These are phyloP conservation scores for Micrastur ruficollis DNA, from an alignment of 2,797 vertebrate species.

Conservation along the genomic window DNA sequence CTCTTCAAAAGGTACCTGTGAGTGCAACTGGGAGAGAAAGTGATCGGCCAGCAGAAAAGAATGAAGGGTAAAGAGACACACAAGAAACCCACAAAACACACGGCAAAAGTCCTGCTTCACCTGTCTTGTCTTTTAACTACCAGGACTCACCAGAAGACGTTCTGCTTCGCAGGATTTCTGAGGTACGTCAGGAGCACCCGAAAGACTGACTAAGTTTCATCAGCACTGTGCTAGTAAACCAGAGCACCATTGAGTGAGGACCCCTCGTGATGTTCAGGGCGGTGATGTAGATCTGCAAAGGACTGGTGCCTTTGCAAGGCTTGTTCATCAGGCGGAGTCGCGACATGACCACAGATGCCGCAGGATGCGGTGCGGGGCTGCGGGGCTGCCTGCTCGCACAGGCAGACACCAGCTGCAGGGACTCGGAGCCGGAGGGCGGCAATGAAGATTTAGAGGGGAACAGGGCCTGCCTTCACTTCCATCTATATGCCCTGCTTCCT, in stretches of 20 bases:
- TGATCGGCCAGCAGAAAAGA: neutral
- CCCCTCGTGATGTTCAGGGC: fast-evolving
- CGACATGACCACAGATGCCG: neutral
- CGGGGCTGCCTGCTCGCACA: fast-evolving
- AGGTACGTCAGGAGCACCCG: neutral
- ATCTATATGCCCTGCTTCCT: neutral
- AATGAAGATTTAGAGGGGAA: neutral
- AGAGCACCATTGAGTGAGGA: neutral
- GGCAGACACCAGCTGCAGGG: no score
- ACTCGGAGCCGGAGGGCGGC: neutral
- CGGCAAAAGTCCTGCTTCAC: neutral
- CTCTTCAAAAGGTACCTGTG: neutral
- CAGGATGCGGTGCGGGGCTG: fast-evolving
- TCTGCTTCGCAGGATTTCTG: neutral
- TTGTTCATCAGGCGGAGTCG: fast-evolving
- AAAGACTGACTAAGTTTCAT: neutral
- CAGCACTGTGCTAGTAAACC: neutral
- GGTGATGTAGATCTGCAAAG: neutral
- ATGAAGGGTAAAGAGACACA: neutral
- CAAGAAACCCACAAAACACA: neutral
- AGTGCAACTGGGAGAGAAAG: neutral
- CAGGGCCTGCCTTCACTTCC: neutral
- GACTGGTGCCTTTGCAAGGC: neutral
- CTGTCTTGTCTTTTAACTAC: neutral
- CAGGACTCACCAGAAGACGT: neutral